phyloP scores from a whole-genome alignment of 2,888 invertebrate species.

The Scotopteryx bipunctaria region DNA sequence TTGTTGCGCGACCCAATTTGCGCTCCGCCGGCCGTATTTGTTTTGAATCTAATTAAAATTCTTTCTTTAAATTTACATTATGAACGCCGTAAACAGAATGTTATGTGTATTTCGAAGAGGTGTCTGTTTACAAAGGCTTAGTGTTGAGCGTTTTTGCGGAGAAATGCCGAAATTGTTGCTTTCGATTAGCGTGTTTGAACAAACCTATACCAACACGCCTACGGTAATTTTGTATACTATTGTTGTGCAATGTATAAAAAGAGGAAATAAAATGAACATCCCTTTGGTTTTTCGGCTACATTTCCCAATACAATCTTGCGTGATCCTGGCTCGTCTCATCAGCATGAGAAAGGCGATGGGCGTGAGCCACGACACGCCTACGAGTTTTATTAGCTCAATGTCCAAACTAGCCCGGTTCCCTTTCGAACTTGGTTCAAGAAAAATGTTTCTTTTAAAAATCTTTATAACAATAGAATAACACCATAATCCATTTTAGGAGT shows the following conservation, averaged over 20 bases:
- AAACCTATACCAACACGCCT: background rate
- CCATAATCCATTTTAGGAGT: too few species aligned
- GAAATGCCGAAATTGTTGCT: slow-evolving; percentile 1
- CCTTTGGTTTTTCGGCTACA: slow-evolving; percentile 20
- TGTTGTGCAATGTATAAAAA: background rate
- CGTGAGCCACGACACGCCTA: slow-evolving; percentile 57
- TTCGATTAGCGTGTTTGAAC: slow-evolving; percentile 3
- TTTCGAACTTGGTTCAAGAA: background rate
- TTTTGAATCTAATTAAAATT: slow-evolving; percentile 64
- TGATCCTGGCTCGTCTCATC: slow-evolving; percentile 55
- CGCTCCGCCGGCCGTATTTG: slow-evolving; percentile 54
- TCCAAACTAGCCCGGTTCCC: slow-evolving; percentile 34
- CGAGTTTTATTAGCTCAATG: slow-evolving; percentile 67
- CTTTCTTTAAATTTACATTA: slow-evolving; percentile 55
- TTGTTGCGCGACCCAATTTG: slow-evolving; percentile 61
- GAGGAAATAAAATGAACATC: background rate
- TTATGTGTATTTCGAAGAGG: slow-evolving; percentile 38
- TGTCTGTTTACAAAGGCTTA: slow-evolving; percentile 28
- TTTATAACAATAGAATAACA: background rate
- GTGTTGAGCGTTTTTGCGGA: background rate
- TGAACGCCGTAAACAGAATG: slow-evolving; percentile 46
- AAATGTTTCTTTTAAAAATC: background rate
- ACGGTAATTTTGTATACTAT: background rate
- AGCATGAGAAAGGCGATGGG: slow-evolving; percentile 67
- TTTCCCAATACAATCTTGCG: slow-evolving; percentile 26